Base-by-base conservation (phyloP, 2,113 vertebrate genomes). In the Saguinus imperator region DNA sequence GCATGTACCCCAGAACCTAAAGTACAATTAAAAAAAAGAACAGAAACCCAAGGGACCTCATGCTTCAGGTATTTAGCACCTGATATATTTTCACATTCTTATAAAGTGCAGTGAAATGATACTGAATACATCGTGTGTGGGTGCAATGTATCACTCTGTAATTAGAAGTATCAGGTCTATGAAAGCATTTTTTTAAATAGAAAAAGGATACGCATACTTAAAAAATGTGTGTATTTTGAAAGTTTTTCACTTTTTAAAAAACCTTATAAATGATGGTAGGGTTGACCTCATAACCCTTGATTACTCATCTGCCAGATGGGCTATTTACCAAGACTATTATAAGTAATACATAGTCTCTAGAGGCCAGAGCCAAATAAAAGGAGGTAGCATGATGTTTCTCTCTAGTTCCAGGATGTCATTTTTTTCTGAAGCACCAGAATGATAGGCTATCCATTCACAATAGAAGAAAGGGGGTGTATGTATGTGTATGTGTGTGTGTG, bases 1-100 rank as follows among this genome's bases (percentile, higher is more conserved):
- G 14, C 50, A 52, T 52, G 50, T 52, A 52, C 50, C 50, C 14
- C 14, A 52, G 50, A 52, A 16, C 50, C 50, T 52, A 52, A 52
- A 52, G 3, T 52, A 52, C 13, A 52, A 50, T 50, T 50, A 50
- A 52, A 52, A 52, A 52, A 52, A 96, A 81, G 89, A 94, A 93
- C 86, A 96, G 93, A 35, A 97, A 93, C 52, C 48, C 17, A 27
- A 81, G 93, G 79, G 91, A 91, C 79, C 1, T 94, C 58, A 86
- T 61, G 94, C 87, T 97, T 91, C 45, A 87, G 89, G 94, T 73
- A 87, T 89, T 94, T 96, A 87, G 87, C 48, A 87, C 93, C 89
- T 97, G 68, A 83, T 96, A 70, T 66, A 89, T 73, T 93, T 97
- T 76, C 89, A 61, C 87, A 93, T 96, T 94, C 57, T 94, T 87